phyloP scores from a whole-genome alignment of 2,113 vertebrate genomes.

The Ia io region DNA sequence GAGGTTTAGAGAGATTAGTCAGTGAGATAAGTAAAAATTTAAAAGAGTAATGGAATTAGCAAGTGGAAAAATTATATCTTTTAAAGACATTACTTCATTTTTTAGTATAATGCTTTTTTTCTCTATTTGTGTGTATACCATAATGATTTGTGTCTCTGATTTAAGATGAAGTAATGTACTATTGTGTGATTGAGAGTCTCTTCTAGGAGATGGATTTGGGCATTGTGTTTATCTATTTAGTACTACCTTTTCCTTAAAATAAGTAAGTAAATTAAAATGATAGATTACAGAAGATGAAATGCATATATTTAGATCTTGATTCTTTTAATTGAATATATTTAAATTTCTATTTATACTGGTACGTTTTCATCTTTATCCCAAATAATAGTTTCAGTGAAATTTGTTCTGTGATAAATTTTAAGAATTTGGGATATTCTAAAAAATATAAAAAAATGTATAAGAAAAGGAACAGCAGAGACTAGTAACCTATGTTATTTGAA shows the following conservation, averaged over 20 bases:
- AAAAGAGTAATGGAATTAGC: neutral
- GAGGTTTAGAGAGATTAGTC: constrained; percentile 22
- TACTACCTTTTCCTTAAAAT: neutral
- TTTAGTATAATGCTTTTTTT: constrained; percentile 56
- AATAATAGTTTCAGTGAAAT: constrained; percentile 14
- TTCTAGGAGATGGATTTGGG: neutral
- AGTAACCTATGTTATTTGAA: neutral
- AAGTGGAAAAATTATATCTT: constrained; percentile 57
- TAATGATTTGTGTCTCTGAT: neutral
- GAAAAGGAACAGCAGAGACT: neutral
- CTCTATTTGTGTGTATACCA: constrained; percentile 61
- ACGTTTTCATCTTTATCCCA: neutral
- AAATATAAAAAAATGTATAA: neutral
- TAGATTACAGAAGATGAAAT: neutral
- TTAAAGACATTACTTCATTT: constrained; percentile 59
- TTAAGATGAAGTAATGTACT: neutral
- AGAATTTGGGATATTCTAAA: constrained; percentile 12
- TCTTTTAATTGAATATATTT: constrained; percentile 15
- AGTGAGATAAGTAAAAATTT: constrained; percentile 35
- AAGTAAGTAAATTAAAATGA: neutral
- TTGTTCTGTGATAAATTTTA: neutral
- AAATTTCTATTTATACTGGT: neutral
- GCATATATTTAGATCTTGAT: neutral
- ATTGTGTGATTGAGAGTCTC: neutral
- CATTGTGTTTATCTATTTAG: neutral